These are phyloP conservation scores for Idaea straminata DNA, from an alignment of 2,888 invertebrate genomes.

Conservation along the genomic window DNA sequence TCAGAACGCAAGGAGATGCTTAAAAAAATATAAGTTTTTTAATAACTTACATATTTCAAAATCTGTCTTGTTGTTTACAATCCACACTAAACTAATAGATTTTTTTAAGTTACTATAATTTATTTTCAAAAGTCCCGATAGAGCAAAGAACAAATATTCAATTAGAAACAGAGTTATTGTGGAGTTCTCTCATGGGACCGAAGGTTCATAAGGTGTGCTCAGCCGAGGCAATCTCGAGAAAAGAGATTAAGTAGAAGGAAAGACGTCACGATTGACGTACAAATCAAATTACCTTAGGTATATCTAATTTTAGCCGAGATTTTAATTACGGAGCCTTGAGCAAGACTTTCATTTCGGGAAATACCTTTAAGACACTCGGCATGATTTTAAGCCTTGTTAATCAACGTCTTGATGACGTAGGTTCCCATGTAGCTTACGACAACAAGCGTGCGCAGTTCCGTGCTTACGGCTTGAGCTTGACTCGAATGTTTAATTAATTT, in stretches of 20 bases:
- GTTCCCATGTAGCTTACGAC: no score
- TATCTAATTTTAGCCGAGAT: background rate
- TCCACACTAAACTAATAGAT: background rate
- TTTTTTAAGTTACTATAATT: constrained; percentile 2
- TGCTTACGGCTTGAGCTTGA: no score
- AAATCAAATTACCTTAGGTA: background rate
- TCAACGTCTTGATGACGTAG: background rate
- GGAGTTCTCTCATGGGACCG: background rate
- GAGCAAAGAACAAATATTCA: constrained; percentile 8
- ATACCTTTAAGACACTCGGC: background rate
- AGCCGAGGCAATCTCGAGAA: constrained; percentile 2
- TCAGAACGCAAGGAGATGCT: no score
- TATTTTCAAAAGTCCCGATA: background rate
- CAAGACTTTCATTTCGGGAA: background rate
- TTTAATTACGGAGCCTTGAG: background rate
- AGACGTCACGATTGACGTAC: background rate
- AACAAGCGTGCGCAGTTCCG: no score
- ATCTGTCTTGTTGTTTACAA: background rate
- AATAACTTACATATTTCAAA: background rate
- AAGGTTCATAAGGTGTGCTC: background rate
- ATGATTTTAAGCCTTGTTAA: background rate
- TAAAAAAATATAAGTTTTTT: no score
- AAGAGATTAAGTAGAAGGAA: constrained; percentile 3
- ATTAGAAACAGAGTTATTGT: constrained; percentile 12
- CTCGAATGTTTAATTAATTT: no score